phyloP scores from a whole-genome alignment of 2,113 vertebrate genomes.

The Bos indicus region DNA sequence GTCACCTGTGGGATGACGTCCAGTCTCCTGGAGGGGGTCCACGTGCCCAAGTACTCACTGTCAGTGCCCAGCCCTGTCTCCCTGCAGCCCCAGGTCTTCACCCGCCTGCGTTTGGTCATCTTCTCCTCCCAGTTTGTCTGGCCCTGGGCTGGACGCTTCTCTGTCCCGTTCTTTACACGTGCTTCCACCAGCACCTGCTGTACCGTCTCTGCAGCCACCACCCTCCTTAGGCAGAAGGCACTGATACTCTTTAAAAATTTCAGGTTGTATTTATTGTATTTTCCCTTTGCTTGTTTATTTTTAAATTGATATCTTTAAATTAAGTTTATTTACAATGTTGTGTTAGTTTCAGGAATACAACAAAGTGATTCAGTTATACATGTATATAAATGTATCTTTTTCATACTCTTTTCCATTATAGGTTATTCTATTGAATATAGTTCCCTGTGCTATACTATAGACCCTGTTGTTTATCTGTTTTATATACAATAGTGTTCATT shows the following conservation, averaged over 20 bases:
- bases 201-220: neutral
- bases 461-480: neutral
- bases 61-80: fast-evolving
- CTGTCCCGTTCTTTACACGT: fast-evolving
- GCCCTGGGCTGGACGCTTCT: fast-evolving
- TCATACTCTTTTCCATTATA: neutral
- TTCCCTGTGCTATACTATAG: neutral
- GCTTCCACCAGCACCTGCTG: neutral
- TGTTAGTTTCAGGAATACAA: neutral
- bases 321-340: neutral
- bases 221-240: neutral
- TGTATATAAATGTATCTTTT: neutral
- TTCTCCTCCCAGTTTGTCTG: neutral
- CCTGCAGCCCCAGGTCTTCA: neutral
- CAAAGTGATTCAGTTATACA: neutral
- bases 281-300: neutral
- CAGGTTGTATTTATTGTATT: neutral
- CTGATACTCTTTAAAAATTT: neutral
- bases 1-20: neutral
- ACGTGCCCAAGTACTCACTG: neutral
- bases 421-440: neutral
- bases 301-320: neutral
- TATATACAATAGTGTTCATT: neutral
- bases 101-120: fast-evolving
- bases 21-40: neutral